Evolutionary conservation across 2,797 vertebrate species (phyloP).

Genomic region (Gallinago solitaria): DNA sequence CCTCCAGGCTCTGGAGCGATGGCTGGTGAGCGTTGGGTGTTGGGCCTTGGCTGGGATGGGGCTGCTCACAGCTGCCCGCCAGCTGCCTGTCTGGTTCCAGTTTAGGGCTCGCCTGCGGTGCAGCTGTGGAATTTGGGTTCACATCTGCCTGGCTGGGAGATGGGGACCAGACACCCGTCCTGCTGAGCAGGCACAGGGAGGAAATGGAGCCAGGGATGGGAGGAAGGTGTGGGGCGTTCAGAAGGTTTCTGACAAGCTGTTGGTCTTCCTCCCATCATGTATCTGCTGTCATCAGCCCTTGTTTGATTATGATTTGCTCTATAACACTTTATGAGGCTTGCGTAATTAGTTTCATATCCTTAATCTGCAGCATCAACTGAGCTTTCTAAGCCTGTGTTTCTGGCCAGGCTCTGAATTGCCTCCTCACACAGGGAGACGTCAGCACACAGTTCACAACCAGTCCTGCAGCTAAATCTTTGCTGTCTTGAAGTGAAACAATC

Average conservation of each 20-base stretch:
- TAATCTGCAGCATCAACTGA: conserved; percentile 56
- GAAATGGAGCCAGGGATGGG: neutral
- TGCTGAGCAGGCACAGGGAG: neutral
- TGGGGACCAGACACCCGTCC: neutral
- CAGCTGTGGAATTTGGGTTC: conserved; percentile 17
- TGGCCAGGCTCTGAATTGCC: conserved; percentile 42
- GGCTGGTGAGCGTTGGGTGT: neutral
- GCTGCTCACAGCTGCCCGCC: conserved; percentile 50
- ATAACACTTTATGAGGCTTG: conserved; percentile 26
- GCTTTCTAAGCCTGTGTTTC: conserved; percentile 42
- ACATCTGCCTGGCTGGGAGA: neutral
- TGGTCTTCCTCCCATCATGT: neutral
- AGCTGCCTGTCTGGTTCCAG: conserved; percentile 38
- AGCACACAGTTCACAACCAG: neutral
- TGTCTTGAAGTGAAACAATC: neutral
- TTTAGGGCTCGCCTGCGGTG: neutral
- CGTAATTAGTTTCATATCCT: conserved; percentile 58
- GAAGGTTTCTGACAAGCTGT: neutral
- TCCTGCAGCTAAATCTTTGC: neutral
- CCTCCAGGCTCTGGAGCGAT: rapidly evolving
- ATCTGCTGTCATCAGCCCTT: neutral
- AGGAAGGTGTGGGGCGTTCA: neutral
- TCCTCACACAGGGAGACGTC: neutral
- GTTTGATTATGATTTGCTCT: conserved; percentile 53
- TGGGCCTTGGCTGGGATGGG: neutral